Conservation (phyloP, 92 coral and sea anemone genomes). For the Phenganax stokvisi region DNA sequence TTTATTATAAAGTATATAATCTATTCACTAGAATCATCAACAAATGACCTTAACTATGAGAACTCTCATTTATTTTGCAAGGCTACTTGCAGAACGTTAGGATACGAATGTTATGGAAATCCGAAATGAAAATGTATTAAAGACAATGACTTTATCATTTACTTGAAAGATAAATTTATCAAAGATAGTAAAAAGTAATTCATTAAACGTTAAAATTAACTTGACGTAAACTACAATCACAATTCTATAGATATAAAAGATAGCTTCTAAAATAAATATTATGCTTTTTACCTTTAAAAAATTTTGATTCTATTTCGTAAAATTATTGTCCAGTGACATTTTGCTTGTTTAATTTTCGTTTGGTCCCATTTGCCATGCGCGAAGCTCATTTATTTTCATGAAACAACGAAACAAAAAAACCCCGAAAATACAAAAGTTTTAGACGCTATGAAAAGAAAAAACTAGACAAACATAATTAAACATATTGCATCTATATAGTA, state of each 20-base stretch:
- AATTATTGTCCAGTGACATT: constrained; percentile 3
- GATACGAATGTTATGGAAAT: not conserved
- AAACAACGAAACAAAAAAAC: not conserved
- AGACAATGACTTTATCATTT: not conserved
- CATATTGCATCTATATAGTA: no score
- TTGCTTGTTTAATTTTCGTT: not conserved
- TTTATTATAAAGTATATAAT: not conserved
- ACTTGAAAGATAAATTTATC: not conserved
- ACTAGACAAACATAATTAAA: no score
- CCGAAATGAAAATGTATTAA: not conserved
- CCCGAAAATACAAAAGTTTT: no score
- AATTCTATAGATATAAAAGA: not conserved
- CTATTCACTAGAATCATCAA: not conserved
- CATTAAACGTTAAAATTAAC: not conserved
- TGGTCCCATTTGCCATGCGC: not conserved
- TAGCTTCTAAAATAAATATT: not conserved
- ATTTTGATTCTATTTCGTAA: constrained; percentile 8
- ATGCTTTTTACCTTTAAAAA: constrained; percentile 10
- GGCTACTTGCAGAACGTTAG: not conserved
- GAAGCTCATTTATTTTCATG: not conserved
- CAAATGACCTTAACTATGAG: not conserved
- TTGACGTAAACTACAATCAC: no score
- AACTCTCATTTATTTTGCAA: not conserved
- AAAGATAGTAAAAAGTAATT: not conserved
- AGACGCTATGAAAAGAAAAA: no score